These are phyloP conservation scores for Salvator merianae DNA, from an alignment of 2,113 vertebrate genomes.

Conservation along the genomic window DNA sequence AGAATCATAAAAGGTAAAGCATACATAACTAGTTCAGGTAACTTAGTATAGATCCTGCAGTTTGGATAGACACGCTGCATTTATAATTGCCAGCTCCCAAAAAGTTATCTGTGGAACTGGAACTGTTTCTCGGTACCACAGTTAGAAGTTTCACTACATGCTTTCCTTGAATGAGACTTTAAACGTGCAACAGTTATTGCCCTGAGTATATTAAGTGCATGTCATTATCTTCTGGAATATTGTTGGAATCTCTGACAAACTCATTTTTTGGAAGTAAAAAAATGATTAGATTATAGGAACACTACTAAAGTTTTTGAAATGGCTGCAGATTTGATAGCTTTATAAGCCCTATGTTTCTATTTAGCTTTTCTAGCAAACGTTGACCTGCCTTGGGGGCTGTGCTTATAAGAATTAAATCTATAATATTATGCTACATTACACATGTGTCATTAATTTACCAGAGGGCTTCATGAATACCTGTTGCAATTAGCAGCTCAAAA, in stretches of 20 bases:
- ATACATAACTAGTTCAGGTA: background rate
- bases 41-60: background rate
- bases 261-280: background rate
- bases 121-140: background rate
- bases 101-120: background rate
- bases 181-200: slow-evolving; percentile 4
- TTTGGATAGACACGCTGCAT: no score
- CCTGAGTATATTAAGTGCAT: background rate
- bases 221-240: background rate
- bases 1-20: background rate
- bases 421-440: background rate
- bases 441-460: background rate
- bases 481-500: background rate
- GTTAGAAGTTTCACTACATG: background rate
- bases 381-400: background rate
- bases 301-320: background rate
- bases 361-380: background rate
- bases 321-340: background rate
- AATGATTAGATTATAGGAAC: background rate
- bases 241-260: background rate
- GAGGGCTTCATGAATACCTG: background rate
- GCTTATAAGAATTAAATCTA: background rate
- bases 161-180: background rate
- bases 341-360: background rate
- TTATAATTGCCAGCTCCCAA: background rate